Base-by-base conservation (phyloP, 1,140 invertebrate genomes). In the Druon quercuslanigerum region DNA sequence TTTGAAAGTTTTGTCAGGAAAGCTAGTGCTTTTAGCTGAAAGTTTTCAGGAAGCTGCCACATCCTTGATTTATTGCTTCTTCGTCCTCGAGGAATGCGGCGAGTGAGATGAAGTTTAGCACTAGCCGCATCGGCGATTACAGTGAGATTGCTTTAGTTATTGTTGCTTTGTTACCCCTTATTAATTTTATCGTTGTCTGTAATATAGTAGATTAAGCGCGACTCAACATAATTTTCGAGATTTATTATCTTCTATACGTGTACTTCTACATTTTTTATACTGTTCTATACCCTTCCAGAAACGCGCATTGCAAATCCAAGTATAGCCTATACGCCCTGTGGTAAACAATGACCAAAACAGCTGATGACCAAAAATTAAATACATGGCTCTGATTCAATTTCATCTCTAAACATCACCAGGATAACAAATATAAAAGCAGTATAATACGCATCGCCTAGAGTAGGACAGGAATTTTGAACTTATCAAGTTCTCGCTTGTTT, bases 21-120 rank as follows among this genome's bases (percentile, higher is more conserved):
- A 33, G 60, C 60, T 14, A 66, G 40, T 66, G 60, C 60, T 66
- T 66, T 66, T 66, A 66, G 57, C 33, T 33, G 57, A 66, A 66
- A 40, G 20, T 66, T 66, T 33, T 40, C 14, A 46, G 60, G 25
- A 66, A 66, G 60, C 46, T 66, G 13, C 60, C 60, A 33, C 60
- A n/a, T 66, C 60, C 60, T 66, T 66, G 60, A 66, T 66, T 66
- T 66, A 66, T 66, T 66, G n/a, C 14, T 33, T 14, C 60, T 66
- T 66, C 25, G 17, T 46, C 8, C 40, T 46, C 40, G 40, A 66
- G 33, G 60, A 66, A 66, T 66, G 60, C 60, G 60, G 33, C 14
- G 17, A 54, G 52, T 54, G 33, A 40, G 14, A 66, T 66, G 14
- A 66, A 40, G 60, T 66, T 25, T 66, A 40, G 14, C 17, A 54